Percentiles rank a stretch among this genome's conserved stretches.
Conservation (phyloP, 2,888 invertebrate species). For the Heliconius cydno region DNA sequence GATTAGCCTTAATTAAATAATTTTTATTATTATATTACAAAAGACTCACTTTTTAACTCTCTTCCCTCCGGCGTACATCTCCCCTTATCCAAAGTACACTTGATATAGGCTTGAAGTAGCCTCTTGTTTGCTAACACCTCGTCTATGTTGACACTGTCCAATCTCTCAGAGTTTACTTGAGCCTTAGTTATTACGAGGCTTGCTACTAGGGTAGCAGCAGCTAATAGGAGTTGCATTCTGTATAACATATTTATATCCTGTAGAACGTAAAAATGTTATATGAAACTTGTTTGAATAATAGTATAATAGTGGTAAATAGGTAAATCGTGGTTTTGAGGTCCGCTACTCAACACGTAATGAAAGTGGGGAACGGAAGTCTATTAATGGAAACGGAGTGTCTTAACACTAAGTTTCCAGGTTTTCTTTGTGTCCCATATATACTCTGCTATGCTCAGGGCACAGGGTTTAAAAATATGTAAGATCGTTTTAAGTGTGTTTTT, state of each 20-base stretch:
- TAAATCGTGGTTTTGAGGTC: no score
- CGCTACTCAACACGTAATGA: no score
- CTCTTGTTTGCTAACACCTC: slow-evolving; percentile 87
- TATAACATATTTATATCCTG: slow-evolving; percentile 53
- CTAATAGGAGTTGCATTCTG: slow-evolving; percentile 61
- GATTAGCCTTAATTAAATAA: background rate
- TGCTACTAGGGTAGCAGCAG: slow-evolving; percentile 51
- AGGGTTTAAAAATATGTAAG: no score
- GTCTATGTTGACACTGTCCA: slow-evolving; percentile 88
- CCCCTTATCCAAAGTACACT: slow-evolving; percentile 86
- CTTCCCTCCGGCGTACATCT: slow-evolving; percentile 88
- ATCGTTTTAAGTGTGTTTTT: background rate
- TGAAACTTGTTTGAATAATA: no score
- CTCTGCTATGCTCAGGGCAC: no score
- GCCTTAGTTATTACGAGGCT: slow-evolving; percentile 47
- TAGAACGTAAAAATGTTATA: slow-evolving; percentile 5
- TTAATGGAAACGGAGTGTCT: no score
- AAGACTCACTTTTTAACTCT: slow-evolving; percentile 86
- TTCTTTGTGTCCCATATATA: no score
- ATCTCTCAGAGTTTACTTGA: slow-evolving; percentile 84
- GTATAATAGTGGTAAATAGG: no score
- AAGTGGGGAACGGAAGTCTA: no score
- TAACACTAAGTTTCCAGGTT: no score
- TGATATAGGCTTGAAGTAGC: slow-evolving; percentile 86
- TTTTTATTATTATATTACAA: background rate